Conservation (phyloP, 2,797 vertebrate species). For the Steatocranus sp. region DNA sequence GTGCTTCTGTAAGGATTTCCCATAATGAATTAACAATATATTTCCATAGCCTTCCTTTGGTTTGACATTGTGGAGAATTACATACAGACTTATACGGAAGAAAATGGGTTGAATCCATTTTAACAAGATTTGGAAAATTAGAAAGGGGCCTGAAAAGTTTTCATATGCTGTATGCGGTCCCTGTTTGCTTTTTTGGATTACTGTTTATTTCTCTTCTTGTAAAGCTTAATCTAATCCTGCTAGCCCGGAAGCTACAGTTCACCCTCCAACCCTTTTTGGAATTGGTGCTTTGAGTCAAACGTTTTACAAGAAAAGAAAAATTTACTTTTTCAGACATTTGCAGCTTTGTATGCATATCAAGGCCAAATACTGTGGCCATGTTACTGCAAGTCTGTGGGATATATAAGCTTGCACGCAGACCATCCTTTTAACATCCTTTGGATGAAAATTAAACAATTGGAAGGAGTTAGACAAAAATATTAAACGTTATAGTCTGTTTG, state of each 20-base stretch:
- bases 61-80: not conserved
- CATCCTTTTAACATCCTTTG: not conserved
- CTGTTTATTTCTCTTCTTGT: not conserved
- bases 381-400: not conserved
- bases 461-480: not conserved
- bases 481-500: constrained; percentile 3
- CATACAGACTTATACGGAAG: not conserved
- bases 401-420: too few species aligned
- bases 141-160: not conserved
- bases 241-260: not conserved
- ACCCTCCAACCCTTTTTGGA: constrained; percentile 4
- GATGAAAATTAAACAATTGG: constrained; percentile 12
- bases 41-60: not conserved
- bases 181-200: not conserved
- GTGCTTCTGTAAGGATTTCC: not conserved
- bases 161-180: not conserved
- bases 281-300: not conserved
- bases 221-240: constrained; percentile 19
- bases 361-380: not conserved
- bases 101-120: not conserved
- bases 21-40: not conserved
- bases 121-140: not conserved
- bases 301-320: not conserved
- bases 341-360: not conserved
- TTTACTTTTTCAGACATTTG: not conserved